Base-by-base conservation (phyloP, 2,888 invertebrate genomes). In the Linyphia triangularis region DNA sequence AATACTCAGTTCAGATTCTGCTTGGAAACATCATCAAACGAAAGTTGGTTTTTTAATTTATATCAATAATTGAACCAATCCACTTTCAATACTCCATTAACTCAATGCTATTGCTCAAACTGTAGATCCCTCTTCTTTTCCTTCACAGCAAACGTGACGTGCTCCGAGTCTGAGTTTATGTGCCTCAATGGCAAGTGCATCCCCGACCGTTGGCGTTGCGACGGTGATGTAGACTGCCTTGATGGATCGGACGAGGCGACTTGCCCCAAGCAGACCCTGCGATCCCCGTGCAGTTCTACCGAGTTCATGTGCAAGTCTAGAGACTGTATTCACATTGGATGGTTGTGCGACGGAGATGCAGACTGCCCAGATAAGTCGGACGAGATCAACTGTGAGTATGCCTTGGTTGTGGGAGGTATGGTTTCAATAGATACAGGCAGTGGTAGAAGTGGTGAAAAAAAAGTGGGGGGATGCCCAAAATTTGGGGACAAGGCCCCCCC, bases 181-280 rank as follows among this genome's bases (percentile, higher is more conserved):
- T 96, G 96, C 90, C 92, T 92, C 24, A 94, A 95, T 93, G 93
- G 93, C 73, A 89, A 90, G 30, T 91, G 91, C 75, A 90, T 91
- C n/a, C 90, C 91, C 2, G 61, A 85, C 10, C 77, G 88, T 4
- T 91, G 91, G 91, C 77, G 85, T 0, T 91, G 91, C 65, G 91
- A 91, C 69, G 94, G 93, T 0, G 95, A 95, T 93, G 94, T 96
- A 91, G 91, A 91, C 73, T 91, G 91, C 75, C 26, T 65, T 33
- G 91, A 91, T 22, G 81, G 89, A 0, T 90, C 91, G 0, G 91
- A 91, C 63, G 91, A 91, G 69, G 10, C 28, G 0, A 83, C 79
- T 9, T 91, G 91, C 57, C 88, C 88, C 0, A 78, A 65, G 0
- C 40, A 24, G 16, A 84, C 79, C 0, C 26, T 75, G 7, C 33